These are phyloP conservation scores for Platyrinchus mystaceus DNA, from an alignment of 2,797 vertebrate species.

Conservation along the genomic window DNA sequence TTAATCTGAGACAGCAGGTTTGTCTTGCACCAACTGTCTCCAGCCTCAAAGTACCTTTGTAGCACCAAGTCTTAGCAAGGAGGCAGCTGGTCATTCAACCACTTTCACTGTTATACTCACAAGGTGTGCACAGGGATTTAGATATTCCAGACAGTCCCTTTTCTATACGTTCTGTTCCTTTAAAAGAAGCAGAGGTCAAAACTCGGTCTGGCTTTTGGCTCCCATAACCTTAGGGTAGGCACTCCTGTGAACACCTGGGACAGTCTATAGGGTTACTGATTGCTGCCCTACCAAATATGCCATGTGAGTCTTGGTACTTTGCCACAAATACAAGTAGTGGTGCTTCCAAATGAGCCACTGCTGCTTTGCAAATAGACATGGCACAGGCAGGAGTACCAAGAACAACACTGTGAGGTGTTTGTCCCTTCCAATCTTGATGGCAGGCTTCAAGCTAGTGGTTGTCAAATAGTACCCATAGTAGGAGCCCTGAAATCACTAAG, in stretches of 20 bases:
- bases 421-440: background rate
- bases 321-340: background rate
- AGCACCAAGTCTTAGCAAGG: background rate
- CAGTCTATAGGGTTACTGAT: background rate
- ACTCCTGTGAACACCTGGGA: background rate
- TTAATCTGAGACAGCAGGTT: background rate
- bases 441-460: background rate
- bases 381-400: background rate
- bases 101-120: background rate
- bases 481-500: background rate
- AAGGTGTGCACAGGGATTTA: background rate
- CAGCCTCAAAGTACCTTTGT: background rate
- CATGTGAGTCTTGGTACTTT: background rate
- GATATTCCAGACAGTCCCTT: background rate
- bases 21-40: background rate
- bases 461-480: background rate
- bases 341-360: background rate
- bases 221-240: background rate
- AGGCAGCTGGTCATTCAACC: background rate
- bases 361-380: background rate
- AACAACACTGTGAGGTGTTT: rapidly evolving
- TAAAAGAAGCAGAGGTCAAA: background rate
- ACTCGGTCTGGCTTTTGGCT: background rate
- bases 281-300: background rate
- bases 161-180: background rate